phyloP scores from a whole-genome alignment of 2,797 vertebrate genomes.

The Apogon hyalosoma region DNA sequence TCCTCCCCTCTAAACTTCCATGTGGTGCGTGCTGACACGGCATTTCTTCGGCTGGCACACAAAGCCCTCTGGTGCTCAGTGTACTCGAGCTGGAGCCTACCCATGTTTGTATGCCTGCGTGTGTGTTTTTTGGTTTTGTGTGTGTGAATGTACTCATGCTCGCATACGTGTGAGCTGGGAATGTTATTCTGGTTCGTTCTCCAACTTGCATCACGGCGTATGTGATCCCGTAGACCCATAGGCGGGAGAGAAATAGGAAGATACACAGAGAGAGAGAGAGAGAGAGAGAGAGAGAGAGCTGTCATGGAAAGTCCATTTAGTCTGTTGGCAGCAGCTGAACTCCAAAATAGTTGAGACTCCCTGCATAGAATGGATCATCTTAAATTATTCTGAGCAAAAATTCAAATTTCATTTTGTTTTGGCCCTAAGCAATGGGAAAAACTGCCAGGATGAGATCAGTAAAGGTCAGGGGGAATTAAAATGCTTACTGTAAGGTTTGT shows the following conservation, averaged over 20 bases:
- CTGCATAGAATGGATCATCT: conserved; percentile 55
- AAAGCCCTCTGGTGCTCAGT: conserved; percentile 74
- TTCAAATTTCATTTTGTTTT: conserved; percentile 81
- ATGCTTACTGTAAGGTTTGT: conserved; percentile 78
- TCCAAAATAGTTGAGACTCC: conserved; percentile 50
- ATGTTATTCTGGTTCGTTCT: conserved; percentile 20
- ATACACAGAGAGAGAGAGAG: conserved; percentile 13
- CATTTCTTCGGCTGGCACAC: conserved; percentile 73
- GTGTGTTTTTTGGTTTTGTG: conserved; percentile 28
- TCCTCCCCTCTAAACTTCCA: conserved; percentile 72
- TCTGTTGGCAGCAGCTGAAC: conserved; percentile 47
- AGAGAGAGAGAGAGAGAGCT: conserved; percentile 28
- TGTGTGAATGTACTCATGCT: conserved; percentile 20
- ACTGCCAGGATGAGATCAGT: conserved; percentile 71
- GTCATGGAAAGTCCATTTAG: conserved; percentile 51
- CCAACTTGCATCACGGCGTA: conserved; percentile 34
- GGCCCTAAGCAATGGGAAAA: conserved; percentile 72
- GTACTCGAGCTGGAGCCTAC: conserved; percentile 59
- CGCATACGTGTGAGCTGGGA: conserved; percentile 43
- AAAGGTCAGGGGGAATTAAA: conserved; percentile 81
- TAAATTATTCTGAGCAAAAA: conserved; percentile 76
- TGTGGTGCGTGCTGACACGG: conserved; percentile 77
- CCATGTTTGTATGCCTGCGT: conserved; percentile 38
- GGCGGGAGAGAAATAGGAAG: conserved; percentile 31
- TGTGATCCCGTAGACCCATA: conserved; percentile 54